A percentile compares a stretch with the other conserved stretches of the same genome.
Conservation (phyloP, 1,140 invertebrate genomes). For the Atta cephalotes region DNA sequence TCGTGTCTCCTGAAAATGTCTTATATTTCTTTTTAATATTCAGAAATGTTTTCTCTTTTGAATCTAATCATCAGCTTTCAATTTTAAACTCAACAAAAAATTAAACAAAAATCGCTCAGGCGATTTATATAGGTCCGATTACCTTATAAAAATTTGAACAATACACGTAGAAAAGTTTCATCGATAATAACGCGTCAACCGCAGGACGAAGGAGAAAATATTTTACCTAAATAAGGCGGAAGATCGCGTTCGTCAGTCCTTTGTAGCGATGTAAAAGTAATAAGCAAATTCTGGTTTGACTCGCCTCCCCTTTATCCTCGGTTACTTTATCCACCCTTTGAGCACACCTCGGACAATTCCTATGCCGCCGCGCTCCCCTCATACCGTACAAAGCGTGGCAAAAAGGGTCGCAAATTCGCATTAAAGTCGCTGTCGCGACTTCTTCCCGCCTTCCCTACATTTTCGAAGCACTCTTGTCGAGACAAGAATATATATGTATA, state of each 20-base stretch:
- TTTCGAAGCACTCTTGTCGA: background rate
- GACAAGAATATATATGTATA: background rate
- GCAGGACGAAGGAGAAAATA: constrained; percentile 44
- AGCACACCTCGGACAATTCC: constrained; percentile 58
- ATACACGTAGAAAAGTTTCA: background rate
- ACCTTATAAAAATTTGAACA: background rate
- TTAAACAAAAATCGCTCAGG: too few species aligned
- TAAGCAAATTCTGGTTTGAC: constrained; percentile 61
- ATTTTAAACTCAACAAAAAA: too few species aligned
- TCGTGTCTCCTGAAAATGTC: too few species aligned
- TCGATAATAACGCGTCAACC: constrained; percentile 43
- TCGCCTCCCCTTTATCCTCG: constrained; percentile 39
- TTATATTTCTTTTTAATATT: too few species aligned
- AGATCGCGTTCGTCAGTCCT: constrained; percentile 46
- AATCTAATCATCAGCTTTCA: too few species aligned
- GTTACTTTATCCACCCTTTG: constrained; percentile 53
- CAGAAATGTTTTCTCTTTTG: too few species aligned
- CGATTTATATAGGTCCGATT: too few species aligned
- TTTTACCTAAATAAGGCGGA: constrained; percentile 51
- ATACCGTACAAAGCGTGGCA: constrained; percentile 43
- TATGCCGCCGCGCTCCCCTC: constrained; percentile 44
- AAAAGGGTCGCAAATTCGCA: constrained; percentile 59
- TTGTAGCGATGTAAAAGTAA: constrained; percentile 60
- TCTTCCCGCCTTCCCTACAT: constrained; percentile 17
- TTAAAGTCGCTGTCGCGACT: constrained; percentile 61